Base-by-base conservation (phyloP, 2,797 vertebrate species). In the Takifugu rubripes region DNA sequence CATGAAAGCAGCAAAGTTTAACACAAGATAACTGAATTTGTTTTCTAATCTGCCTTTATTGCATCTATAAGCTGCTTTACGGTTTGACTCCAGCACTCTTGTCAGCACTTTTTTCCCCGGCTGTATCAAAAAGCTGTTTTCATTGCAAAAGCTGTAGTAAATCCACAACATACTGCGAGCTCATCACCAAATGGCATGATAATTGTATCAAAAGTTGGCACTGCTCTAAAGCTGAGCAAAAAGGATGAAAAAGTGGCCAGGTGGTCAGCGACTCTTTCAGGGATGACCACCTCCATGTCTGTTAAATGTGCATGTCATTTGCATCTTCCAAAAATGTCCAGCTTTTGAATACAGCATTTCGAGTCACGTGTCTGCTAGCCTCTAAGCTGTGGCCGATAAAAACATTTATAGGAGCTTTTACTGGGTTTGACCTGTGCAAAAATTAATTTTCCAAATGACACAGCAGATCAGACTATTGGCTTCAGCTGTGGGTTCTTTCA, bases 361-460 rank as follows among this genome's bases (percentile, higher is more conserved):
- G 7, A 44, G 16, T 44, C n/a, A 44, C 43, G 4, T 44, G 43
- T 44, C 43, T 16, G 43, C n/a, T 44, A 6, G 25, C 52, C 56
- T 57, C 59, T 54, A 63, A 75, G 70, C 24, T 62, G 51, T 47
- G 48, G 52, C 68, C 27, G 52, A 68, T 46, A 27, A 54, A 43
- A 1, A 11, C 10, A 47, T 47, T 17, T 44, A 2, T 9, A 44
- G 5, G 5, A 16, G 8, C 16, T 44, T 17, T 44, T 17, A 8
- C 5, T 11, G 46, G 21, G 5, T 47, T 47, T 47, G 21, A 47
- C 46, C 46, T 25, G 17, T 47, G 10, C 21, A 54, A 76, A 21
- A 73, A 79, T 73, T 52, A 64, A 75, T 78, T 78, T 70, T 63
- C 74, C 40, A 63, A 75, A 66, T 68, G 50, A 68, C 57, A 56